Conservation (phyloP, 2,888 invertebrate genomes). For the Erannis defoliaria region DNA sequence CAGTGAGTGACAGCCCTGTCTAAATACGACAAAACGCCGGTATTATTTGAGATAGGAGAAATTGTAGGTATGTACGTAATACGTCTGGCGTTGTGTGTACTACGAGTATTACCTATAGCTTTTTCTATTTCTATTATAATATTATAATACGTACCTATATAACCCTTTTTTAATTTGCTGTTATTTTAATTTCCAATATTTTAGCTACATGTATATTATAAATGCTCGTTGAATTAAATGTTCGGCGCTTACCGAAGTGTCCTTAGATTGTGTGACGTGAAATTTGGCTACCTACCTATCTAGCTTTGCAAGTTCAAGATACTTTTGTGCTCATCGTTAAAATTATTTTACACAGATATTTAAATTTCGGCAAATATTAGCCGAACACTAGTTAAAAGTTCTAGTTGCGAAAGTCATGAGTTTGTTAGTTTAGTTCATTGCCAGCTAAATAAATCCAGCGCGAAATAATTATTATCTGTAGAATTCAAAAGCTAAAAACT, state of each 20-base stretch:
- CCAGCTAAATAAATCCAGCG: background rate
- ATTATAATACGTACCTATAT: too few species aligned
- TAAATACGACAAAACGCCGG: conserved; percentile 30
- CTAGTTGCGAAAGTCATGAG: background rate
- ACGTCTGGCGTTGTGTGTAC: conserved; percentile 18
- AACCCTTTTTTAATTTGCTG: too few species aligned
- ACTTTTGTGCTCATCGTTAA: too few species aligned
- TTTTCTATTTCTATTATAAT: too few species aligned
- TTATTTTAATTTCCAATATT: too few species aligned
- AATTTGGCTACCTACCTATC: too few species aligned
- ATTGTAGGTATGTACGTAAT: conserved; percentile 38
- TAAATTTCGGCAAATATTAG: background rate
- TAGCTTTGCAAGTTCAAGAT: background rate
- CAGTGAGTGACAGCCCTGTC: conserved; percentile 34
- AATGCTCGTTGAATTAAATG: too few species aligned
- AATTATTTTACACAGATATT: background rate
- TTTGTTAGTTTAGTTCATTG: background rate
- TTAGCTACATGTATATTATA: too few species aligned
- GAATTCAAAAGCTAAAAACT: background rate
- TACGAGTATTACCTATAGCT: too few species aligned
- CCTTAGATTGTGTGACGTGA: too few species aligned
- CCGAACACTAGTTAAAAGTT: background rate
- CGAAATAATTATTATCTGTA: background rate
- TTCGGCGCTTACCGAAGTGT: too few species aligned
- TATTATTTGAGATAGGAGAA: conserved; percentile 40